Evolutionary conservation across 2,888 invertebrate genomes (phyloP).

Genomic region (Lissocephala sabroskyi): DNA sequence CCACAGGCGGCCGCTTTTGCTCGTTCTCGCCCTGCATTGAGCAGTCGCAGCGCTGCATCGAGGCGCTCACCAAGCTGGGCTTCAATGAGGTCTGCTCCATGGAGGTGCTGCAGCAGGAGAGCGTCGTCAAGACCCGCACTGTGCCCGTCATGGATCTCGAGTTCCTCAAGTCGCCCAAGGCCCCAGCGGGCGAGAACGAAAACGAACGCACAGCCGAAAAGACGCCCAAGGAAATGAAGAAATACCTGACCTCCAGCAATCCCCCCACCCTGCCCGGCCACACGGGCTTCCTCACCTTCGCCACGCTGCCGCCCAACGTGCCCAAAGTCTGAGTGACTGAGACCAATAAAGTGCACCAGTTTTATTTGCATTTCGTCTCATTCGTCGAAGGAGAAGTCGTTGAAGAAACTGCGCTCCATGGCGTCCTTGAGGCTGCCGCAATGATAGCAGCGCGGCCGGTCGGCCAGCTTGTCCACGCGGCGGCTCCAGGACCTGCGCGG

Average conservation of each 20-base stretch:
- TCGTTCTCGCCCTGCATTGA: constrained; percentile 99
- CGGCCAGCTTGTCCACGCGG: constrained; percentile 27
- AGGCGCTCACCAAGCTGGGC: constrained; percentile 79
- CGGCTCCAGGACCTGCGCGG: constrained; percentile 64
- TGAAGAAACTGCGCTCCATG: constrained; percentile 33
- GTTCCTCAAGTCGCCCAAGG: constrained; percentile 75
- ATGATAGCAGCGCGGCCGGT: constrained; percentile 43
- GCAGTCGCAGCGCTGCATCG: constrained; percentile 94
- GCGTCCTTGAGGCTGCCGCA: constrained; percentile 40
- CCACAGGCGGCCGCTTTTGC: constrained; percentile 94
- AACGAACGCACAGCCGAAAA: constrained; percentile 40
- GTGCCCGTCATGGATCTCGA: constrained; percentile 80
- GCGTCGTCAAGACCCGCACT: constrained; percentile 79
- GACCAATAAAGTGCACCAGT: constrained; percentile 34
- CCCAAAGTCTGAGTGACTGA: constrained; percentile 32
- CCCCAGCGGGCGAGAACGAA: constrained; percentile 9
- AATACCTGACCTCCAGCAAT: constrained; percentile 80
- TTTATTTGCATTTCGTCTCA: constrained; percentile 26
- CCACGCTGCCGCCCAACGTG: constrained; percentile 82
- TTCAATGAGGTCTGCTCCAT: constrained; percentile 90
- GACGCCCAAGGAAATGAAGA: constrained; percentile 73
- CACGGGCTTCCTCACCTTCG: constrained; percentile 96
- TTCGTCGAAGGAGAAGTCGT: constrained; percentile 37
- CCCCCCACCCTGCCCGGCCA: constrained; percentile 88
- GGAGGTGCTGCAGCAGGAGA: constrained; percentile 88